A percentile compares a stretch with the other conserved stretches of the same genome.
These are phyloP conservation scores for Drosophila equinoxialis DNA, from an alignment of 1,140 invertebrate genomes.

Conservation along the genomic window DNA sequence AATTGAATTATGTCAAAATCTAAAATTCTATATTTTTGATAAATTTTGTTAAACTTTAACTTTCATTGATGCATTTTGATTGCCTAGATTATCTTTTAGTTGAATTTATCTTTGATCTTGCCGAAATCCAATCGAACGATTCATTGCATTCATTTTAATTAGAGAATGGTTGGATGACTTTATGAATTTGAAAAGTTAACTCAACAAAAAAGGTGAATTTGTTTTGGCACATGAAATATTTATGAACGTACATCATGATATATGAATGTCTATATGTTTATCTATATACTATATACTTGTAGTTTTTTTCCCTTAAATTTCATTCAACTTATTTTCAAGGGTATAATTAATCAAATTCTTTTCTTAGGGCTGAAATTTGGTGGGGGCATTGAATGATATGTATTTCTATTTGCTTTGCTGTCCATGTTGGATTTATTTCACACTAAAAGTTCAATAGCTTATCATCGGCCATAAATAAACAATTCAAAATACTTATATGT, in stretches of 20 bases:
- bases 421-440: conserved; percentile 73
- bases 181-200: neutral
- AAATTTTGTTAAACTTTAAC: too few species aligned
- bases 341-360: conserved; percentile 25
- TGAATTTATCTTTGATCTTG: neutral
- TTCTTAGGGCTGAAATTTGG: conserved; percentile 5
- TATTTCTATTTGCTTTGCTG: conserved; percentile 33
- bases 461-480: conserved; percentile 53
- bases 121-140: neutral
- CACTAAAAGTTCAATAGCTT: conserved; percentile 61
- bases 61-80: neutral
- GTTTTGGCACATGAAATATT: conserved; percentile 2
- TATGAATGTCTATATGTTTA: neutral
- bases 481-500: conserved; percentile 29
- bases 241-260: neutral
- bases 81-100: neutral
- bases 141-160: conserved; percentile 8
- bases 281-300: neutral
- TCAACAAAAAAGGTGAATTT: neutral
- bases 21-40: too few species aligned
- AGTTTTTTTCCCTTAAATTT: neutral
- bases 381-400: conserved; percentile 17
- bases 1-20: too few species aligned
- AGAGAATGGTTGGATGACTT: neutral
- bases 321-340: conserved; percentile 16